Base-by-base conservation (phyloP, 2,797 vertebrate species). In the Eupleurogrammus muticus region DNA sequence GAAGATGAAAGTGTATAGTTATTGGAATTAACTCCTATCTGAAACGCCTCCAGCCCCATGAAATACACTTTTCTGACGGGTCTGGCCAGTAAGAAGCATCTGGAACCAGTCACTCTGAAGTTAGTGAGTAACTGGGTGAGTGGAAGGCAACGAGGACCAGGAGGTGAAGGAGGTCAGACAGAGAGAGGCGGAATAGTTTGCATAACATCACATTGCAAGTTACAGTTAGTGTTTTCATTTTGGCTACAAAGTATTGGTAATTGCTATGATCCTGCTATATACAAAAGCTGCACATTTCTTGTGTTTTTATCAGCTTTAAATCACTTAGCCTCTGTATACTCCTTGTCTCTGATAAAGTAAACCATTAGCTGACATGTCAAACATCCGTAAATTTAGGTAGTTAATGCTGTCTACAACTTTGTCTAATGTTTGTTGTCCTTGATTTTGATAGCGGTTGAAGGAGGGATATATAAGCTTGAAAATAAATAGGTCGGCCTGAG, bases 91-190 rank as follows among this genome's bases (percentile, higher is more conserved):
- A 19, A 70, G 20, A 66, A 52, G 48, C 79, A 76, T 85, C 84
- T 86, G 88, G 77, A 85, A 80, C 17, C 55, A 70, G 77, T 79
- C 70, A 73, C 74, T 53, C 49, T 48, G 40, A 69, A 10, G 67
- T 67, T 57, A 28, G 28, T 59, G 58, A 66, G 42, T 61, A 55
- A 36, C n/a, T 54, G 32, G 21, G 60, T 40, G 46, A 56, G 52
- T 17, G 16, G 34, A 56, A 56, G 47, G 46, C 36, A 71, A n/a
- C 49, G 42, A 58, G n/a, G 65, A 51, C 21, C 19, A 32, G 1
- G 34, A 59, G 61, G 40, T 54, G 52, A 57, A 66, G 10, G 51
- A 48, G 32, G 48, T 21, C 51, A 62, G 63, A 32, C 42, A 34
- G 40, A 64, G 5, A 46, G 34, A 34, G 9, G 51, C 12, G 44